Conservation (phyloP, 2,888 invertebrate species). For the Trachelus troglodyta region DNA sequence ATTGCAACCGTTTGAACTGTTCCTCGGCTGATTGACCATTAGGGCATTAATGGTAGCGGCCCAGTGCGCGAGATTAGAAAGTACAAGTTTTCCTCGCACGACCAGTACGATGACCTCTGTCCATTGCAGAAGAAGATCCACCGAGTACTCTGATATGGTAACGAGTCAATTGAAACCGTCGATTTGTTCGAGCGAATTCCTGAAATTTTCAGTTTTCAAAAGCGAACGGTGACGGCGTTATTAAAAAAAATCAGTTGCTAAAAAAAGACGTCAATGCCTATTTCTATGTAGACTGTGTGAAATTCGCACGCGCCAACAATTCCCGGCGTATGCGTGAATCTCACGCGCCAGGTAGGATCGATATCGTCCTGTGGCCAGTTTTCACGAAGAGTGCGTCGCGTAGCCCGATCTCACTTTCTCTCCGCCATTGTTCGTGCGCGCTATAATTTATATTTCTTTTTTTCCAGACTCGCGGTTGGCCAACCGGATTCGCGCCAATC, state of each 20-base stretch:
- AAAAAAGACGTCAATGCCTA: neutral
- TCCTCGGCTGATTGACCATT: slow-evolving; percentile 38
- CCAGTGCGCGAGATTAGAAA: slow-evolving; percentile 15
- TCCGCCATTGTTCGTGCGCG: slow-evolving; percentile 15
- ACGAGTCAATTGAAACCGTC: neutral
- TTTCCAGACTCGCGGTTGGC: slow-evolving; percentile 28
- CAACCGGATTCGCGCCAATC: slow-evolving; percentile 37
- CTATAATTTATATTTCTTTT: neutral
- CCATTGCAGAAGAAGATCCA: neutral
- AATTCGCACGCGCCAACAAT: neutral
- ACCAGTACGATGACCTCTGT: slow-evolving; percentile 16
- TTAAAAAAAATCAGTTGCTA: neutral
- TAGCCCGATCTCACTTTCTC: slow-evolving; percentile 36
- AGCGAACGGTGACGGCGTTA: neutral
- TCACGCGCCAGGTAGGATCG: neutral
- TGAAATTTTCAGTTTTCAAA: neutral
- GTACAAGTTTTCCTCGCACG: slow-evolving; percentile 14
- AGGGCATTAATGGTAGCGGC: slow-evolving; percentile 9
- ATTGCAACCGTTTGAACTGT: slow-evolving; percentile 33
- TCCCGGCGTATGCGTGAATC: neutral
- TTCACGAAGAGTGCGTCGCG: neutral
- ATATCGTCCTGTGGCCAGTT: neutral
- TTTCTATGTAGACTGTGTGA: neutral
- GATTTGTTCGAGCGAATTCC: neutral
- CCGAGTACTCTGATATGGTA: neutral